Evolutionary conservation across 1,140 invertebrate species (phyloP).

Genomic region (Reticulitermes speratus): DNA sequence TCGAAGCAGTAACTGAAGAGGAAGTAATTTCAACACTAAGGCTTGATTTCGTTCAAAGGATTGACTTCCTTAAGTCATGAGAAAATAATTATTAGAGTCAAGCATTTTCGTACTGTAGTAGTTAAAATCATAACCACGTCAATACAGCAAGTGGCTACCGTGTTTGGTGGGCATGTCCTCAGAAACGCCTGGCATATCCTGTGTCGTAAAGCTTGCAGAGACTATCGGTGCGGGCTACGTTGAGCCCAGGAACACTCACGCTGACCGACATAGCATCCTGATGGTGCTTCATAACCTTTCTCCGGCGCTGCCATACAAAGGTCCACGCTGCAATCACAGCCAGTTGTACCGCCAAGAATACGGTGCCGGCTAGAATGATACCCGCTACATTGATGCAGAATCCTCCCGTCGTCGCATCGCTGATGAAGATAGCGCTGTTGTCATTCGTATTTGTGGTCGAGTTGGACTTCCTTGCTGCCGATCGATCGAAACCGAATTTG

Average conservation of each 20-base stretch:
- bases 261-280: slow-evolving; percentile 57
- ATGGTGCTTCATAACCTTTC: slow-evolving; percentile 56
- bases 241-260: slow-evolving; percentile 42
- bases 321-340: slow-evolving; percentile 80
- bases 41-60: no score
- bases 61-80: no score
- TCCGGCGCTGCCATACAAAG: slow-evolving; percentile 76
- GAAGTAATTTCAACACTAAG: no score
- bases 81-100: background rate
- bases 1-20: no score
- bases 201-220: slow-evolving; percentile 85
- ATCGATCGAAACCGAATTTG: slow-evolving; percentile 79
- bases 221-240: slow-evolving; percentile 66
- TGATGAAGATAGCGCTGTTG: slow-evolving; percentile 49
- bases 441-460: slow-evolving; percentile 40
- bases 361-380: slow-evolving; percentile 74
- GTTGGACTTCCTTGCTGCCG: slow-evolving; percentile 44
- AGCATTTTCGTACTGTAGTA: background rate
- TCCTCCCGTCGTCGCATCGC: slow-evolving; percentile 48
- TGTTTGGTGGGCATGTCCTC: background rate
- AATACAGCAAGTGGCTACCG: background rate
- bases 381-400: slow-evolving; percentile 76
- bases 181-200: slow-evolving; percentile 81
- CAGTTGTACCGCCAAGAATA: slow-evolving; percentile 79
- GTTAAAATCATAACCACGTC: background rate